Evolutionary conservation across 2,888 invertebrate species (phyloP).

Genomic region (Agonum fuliginosum): DNA sequence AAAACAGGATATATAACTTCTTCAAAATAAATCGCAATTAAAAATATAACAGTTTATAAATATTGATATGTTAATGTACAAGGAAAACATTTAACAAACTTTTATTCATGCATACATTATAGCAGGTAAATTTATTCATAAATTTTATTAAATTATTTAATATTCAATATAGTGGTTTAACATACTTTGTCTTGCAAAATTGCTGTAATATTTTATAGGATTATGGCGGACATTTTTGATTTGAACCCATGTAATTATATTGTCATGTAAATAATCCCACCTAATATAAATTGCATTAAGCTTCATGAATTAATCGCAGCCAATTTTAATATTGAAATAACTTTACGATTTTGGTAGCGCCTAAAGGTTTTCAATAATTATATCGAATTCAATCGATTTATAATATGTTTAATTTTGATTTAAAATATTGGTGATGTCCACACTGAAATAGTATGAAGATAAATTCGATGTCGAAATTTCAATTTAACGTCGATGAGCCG

Average conservation of each 20-base stretch:
- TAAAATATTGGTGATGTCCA: not conserved
- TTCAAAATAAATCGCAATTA: not conserved
- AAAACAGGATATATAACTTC: constrained; percentile 7
- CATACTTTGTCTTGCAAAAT: not conserved
- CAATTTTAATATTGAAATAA: constrained; percentile 35
- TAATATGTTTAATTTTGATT: constrained; percentile 4
- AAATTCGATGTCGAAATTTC: too few species aligned
- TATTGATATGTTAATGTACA: too few species aligned
- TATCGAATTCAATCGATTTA: constrained; percentile 24
- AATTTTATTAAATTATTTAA: constrained; percentile 9
- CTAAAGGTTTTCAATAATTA: constrained; percentile 7
- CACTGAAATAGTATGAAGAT: too few species aligned
- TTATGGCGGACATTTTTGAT: not conserved
- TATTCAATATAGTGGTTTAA: constrained; percentile 7
- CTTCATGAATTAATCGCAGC: constrained; percentile 31
- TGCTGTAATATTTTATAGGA: not conserved
- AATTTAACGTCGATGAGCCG: too few species aligned
- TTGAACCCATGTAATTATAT: constrained; percentile 22
- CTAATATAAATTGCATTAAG: constrained; percentile 28
- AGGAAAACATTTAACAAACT: too few species aligned
- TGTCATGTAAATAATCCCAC: constrained; percentile 34
- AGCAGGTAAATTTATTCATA: not conserved
- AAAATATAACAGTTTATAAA: constrained; percentile 2
- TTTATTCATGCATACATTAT: not conserved
- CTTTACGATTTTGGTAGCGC: constrained; percentile 24